Percentiles rank a stretch among this genome's conserved stretches.
Evolutionary conservation across 2,113 vertebrate species (phyloP).

Genomic region (Anolis carolinensis): DNA sequence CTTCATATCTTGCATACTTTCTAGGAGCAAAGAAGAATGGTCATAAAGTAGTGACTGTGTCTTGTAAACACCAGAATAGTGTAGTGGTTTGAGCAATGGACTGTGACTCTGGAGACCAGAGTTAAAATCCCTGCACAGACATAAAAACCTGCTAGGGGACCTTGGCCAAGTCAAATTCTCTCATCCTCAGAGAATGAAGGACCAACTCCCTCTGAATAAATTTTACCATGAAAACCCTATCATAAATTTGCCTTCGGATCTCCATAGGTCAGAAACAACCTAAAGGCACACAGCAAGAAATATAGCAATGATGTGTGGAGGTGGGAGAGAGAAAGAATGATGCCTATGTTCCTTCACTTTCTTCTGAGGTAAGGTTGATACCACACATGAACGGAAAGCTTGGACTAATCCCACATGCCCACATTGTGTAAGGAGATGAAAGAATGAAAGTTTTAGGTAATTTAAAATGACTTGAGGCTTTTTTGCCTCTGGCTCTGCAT

Average conservation of each 20-base stretch:
- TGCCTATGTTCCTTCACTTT: not conserved
- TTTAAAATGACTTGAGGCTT: conserved; percentile 23
- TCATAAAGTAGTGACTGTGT: conserved; percentile 4
- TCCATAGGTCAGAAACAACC: too few species aligned
- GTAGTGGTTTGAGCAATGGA: too few species aligned
- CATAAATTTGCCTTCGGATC: too few species aligned
- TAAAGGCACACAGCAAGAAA: too few species aligned
- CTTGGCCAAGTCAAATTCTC: too few species aligned
- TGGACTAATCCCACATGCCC: not conserved
- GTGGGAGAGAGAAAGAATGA: not conserved
- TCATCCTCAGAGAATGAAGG: too few species aligned
- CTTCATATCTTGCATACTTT: not conserved
- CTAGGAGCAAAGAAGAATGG: not conserved
- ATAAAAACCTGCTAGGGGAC: too few species aligned
- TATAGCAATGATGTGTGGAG: not conserved
- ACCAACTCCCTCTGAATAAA: too few species aligned
- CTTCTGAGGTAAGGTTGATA: not conserved
- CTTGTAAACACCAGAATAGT: too few species aligned
- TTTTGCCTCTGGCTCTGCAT: not conserved
- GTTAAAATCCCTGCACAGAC: too few species aligned
- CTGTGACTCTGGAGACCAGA: too few species aligned
- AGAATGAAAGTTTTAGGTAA: conserved; percentile 11
- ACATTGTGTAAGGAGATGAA: not conserved
- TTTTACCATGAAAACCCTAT: too few species aligned
- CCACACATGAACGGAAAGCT: not conserved